These are phyloP conservation scores for Globia sparganii DNA, from an alignment of 2,888 invertebrate species.

Conservation along the genomic window DNA sequence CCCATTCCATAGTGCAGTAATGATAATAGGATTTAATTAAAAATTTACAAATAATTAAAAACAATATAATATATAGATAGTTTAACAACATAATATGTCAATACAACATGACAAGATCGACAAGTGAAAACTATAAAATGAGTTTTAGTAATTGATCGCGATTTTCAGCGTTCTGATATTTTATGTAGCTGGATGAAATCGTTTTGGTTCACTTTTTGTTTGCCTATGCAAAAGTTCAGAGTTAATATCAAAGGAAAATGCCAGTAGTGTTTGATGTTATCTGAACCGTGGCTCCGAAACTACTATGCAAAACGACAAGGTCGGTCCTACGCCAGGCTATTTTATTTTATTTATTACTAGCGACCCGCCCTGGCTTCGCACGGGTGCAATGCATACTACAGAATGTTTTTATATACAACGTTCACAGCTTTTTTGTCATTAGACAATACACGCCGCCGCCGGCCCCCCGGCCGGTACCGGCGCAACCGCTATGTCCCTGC, in stretches of 20 bases:
- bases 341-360: too few relatives aligned
- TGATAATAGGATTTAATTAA: background rate
- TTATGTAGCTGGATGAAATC: background rate
- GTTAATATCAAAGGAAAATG: slow-evolving; percentile 2
- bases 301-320: background rate
- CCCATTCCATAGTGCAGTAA: background rate
- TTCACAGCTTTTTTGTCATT: too few relatives aligned
- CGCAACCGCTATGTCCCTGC: too few relatives aligned
- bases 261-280: background rate
- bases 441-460: too few relatives aligned
- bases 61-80: background rate
- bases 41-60: background rate
- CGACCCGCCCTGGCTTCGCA: too few relatives aligned
- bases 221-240: background rate
- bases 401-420: too few relatives aligned
- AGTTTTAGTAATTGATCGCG: background rate
- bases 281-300: background rate
- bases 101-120: background rate
- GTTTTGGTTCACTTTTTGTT: background rate
- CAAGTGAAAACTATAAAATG: background rate
- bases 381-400: too few relatives aligned
- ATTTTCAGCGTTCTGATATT: background rate
- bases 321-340: too few relatives aligned
- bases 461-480: too few relatives aligned
- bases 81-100: too few relatives aligned